Percentiles rank a stretch among this genome's conserved stretches.
phyloP scores from a whole-genome alignment of 1,140 invertebrate genomes.

The Drosophila guanche region DNA sequence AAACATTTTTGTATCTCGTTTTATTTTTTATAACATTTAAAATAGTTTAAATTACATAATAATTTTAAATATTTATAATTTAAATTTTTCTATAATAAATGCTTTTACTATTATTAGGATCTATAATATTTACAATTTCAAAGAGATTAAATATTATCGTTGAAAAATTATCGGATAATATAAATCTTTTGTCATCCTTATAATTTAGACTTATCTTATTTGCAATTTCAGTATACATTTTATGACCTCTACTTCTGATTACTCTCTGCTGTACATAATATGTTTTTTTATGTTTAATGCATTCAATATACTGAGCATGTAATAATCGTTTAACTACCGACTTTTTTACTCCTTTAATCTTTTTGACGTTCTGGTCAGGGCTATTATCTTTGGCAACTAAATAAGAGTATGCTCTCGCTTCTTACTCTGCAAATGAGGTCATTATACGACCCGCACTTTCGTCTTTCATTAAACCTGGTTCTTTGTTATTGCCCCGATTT shows the following conservation, averaged over 20 bases:
- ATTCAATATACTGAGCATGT: not conserved
- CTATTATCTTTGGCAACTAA: not conserved
- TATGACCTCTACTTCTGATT: not conserved
- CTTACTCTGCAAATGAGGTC: not conserved
- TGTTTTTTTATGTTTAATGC: not conserved
- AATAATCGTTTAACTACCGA: not conserved
- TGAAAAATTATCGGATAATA: no score
- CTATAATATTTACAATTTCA: no score
- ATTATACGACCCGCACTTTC: not conserved
- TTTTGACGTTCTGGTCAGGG: not conserved
- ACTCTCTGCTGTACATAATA: constrained; percentile 1
- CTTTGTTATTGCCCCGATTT: not conserved
- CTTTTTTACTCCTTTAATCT: no score
- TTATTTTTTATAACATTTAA: not conserved
- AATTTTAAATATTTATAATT: no score
- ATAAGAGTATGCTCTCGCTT: not conserved
- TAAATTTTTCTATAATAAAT: no score
- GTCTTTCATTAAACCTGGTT: not conserved
- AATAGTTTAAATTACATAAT: no score
- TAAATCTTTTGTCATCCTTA: not conserved
- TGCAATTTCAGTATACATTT: not conserved
- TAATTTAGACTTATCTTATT: constrained; percentile 1
- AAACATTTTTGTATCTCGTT: not conserved
- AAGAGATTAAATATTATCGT: no score
- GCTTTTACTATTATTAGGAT: no score